These are phyloP conservation scores for Enteromius trimaculatus DNA, from an alignment of 2,797 vertebrate species.

Conservation along the genomic window DNA sequence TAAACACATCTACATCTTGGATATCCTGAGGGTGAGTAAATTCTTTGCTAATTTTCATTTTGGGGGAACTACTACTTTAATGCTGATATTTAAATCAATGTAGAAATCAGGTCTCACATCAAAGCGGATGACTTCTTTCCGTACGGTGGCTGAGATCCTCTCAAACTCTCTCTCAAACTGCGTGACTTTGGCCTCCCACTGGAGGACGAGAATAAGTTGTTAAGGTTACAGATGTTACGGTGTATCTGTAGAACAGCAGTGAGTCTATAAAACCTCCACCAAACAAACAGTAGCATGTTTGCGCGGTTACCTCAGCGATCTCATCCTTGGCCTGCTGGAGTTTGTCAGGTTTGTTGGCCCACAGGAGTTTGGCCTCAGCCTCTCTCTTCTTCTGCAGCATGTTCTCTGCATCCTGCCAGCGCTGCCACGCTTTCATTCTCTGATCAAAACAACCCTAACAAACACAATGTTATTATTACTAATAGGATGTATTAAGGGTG, in stretches of 20 bases:
- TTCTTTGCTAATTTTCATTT: background rate
- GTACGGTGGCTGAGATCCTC: slow-evolving; percentile 88
- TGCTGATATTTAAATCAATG: background rate
- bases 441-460: slow-evolving; percentile 93
- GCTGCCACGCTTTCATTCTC: slow-evolving; percentile 96
- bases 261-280: background rate
- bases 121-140: slow-evolving; percentile 93
- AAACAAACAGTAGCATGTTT: background rate
- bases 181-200: slow-evolving; percentile 97
- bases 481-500: background rate
- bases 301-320: slow-evolving; percentile 86
- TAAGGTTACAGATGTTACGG: background rate
- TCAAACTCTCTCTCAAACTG: slow-evolving; percentile 97
- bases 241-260: background rate
- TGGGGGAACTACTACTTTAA: background rate
- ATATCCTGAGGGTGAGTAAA: background rate
- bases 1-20: background rate
- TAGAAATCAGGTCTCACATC: slow-evolving; percentile 78
- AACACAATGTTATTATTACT: background rate
- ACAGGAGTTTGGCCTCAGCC: slow-evolving; percentile 91
- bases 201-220: slow-evolving; percentile 36
- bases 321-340: slow-evolving; percentile 97
- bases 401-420: slow-evolving; percentile 94
- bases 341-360: slow-evolving; percentile 98
- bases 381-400: slow-evolving; percentile 96